Conservation (phyloP, 2,113 vertebrate species). For the Hippocampus guttulatus region DNA sequence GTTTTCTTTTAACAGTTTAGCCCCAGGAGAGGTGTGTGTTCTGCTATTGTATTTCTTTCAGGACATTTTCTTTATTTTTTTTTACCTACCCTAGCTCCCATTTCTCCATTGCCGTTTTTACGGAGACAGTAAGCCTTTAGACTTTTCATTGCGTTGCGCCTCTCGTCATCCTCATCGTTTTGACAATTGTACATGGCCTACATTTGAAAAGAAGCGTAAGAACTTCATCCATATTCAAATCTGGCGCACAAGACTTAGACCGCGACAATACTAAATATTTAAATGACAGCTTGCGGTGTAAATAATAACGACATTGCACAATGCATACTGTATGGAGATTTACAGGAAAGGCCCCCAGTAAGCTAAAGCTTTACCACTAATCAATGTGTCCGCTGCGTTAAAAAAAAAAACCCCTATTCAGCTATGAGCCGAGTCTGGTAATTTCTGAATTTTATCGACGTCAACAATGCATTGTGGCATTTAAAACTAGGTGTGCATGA, state of each 20-base stretch:
- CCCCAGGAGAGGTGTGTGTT: background rate
- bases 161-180: slow-evolving; percentile 12
- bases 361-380: background rate
- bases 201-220: background rate
- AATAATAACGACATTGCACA: background rate
- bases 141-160: slow-evolving; percentile 35
- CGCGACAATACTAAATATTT: background rate
- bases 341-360: background rate
- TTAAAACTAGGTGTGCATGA: background rate
- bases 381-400: background rate
- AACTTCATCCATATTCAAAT: slow-evolving; percentile 9
- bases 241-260: background rate
- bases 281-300: background rate
- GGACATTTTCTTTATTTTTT: background rate
- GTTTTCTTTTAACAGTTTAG: slow-evolving; percentile 18
- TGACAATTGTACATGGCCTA: slow-evolving; percentile 16
- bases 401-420: background rate
- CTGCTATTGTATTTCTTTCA: slow-evolving; percentile 22
- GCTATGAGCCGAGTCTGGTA: background rate
- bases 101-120: background rate
- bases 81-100: no score
- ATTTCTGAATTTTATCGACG: background rate
- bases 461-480: background rate
- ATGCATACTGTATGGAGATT: background rate
- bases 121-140: slow-evolving; percentile 24